Evolutionary conservation across 2,888 invertebrate genomes (phyloP).

Genomic region (Limnephilus rhombicus): DNA sequence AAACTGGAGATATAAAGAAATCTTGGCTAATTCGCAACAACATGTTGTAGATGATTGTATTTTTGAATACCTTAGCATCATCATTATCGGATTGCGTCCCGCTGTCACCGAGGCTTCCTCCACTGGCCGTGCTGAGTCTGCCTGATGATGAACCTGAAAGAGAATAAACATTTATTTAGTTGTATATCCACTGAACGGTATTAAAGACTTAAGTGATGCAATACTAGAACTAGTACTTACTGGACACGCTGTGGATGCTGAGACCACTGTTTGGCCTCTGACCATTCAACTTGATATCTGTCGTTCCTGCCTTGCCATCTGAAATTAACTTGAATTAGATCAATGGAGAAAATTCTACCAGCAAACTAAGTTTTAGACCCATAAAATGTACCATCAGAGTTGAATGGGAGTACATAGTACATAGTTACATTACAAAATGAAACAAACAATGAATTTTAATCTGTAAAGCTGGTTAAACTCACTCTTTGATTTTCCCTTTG

Average conservation of each 20-base stretch:
- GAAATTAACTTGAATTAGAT: conserved; percentile 16
- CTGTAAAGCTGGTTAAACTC: conserved; percentile 62
- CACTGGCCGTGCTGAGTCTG: conserved; percentile 89
- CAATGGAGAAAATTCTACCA: background rate
- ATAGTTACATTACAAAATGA: background rate
- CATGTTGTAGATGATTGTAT: background rate
- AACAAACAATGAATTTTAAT: background rate
- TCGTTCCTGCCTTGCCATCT: conserved; percentile 51
- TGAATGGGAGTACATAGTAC: background rate
- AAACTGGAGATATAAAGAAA: too few species aligned
- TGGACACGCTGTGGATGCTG: conserved; percentile 83
- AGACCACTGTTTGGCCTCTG: conserved; percentile 83
- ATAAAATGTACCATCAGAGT: background rate
- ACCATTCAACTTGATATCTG: conserved; percentile 68
- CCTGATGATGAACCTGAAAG: conserved; percentile 86
- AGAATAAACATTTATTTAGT: background rate
- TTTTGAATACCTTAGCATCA: conserved; percentile 75
- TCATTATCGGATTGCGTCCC: conserved; percentile 92
- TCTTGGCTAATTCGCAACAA: too few species aligned
- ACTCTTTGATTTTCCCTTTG: conserved; percentile 80
- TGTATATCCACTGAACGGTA: background rate
- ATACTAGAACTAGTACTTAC: conserved; percentile 70
- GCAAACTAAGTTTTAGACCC: background rate
- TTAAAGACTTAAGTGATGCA: background rate
- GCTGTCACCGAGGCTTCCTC: conserved; percentile 89